phyloP scores from a whole-genome alignment of 2,888 invertebrate species.

The Pecten maximus region DNA sequence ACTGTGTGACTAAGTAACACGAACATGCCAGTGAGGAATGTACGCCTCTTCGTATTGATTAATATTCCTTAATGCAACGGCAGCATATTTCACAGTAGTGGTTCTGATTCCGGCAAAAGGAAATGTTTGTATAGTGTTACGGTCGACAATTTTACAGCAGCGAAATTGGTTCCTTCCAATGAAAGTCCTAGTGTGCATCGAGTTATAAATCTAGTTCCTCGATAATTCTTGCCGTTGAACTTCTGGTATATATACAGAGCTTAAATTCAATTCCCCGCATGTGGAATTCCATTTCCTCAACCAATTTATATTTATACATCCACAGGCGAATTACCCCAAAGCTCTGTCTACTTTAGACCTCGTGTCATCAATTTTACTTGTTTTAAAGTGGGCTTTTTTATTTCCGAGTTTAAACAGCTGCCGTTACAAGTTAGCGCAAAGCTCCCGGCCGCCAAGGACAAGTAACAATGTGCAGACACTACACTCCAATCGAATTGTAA shows the following conservation, averaged over 20 bases:
- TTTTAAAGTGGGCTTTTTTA: constrained; percentile 15
- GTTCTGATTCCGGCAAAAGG: not conserved
- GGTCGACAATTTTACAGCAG: not conserved
- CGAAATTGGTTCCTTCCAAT: not conserved
- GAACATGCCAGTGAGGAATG: not conserved
- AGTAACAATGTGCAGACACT: not conserved
- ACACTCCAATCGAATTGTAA: not conserved
- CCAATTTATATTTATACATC: not conserved
- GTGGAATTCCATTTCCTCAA: constrained; percentile 4
- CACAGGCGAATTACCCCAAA: not conserved
- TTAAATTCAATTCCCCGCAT: not conserved
- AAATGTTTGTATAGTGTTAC: not conserved
- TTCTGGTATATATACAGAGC: not conserved
- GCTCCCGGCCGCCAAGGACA: not conserved
- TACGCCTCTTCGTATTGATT: not conserved
- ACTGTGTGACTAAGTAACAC: not conserved
- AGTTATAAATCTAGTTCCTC: not conserved
- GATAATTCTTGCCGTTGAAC: not conserved
- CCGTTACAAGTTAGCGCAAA: not conserved
- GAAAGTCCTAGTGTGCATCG: not conserved
- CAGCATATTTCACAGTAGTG: not conserved
- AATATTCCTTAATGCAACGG: not conserved
- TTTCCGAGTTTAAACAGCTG: constrained; percentile 8
- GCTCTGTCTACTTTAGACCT: not conserved
- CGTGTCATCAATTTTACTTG: constrained; percentile 27